Conservation (phyloP, 2,888 invertebrate genomes). For the Neocrepidodera transversa region DNA sequence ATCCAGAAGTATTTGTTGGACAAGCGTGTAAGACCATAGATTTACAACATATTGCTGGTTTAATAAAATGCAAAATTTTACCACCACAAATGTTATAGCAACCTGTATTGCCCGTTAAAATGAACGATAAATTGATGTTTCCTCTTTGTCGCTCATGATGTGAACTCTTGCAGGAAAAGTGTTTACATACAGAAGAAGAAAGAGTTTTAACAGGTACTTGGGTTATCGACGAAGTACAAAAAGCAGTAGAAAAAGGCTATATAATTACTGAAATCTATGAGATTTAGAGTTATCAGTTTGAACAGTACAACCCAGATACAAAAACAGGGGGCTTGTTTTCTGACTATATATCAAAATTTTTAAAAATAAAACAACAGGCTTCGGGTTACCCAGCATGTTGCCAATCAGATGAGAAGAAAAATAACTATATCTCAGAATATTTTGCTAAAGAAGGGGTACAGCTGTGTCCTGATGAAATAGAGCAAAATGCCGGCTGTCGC, state of each 20-base stretch:
- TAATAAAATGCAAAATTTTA: slow-evolving; percentile 8
- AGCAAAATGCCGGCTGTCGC: no score
- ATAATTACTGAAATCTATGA: slow-evolving; percentile 36
- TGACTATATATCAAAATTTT: slow-evolving; percentile 49
- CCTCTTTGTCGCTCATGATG: background rate
- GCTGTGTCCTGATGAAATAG: no score
- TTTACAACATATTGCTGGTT: background rate
- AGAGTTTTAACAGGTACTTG: no score
- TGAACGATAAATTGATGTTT: background rate
- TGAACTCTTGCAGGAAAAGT: no score
- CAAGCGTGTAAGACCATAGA: background rate
- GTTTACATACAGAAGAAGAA: no score
- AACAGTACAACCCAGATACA: slow-evolving; percentile 42
- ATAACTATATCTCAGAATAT: no score
- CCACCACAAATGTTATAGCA: background rate
- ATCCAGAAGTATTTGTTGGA: background rate
- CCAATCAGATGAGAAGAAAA: slow-evolving; percentile 32
- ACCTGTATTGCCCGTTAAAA: background rate
- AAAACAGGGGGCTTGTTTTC: slow-evolving; percentile 47
- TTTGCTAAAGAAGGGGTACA: no score
- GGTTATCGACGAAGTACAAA: no score
- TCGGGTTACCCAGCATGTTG: slow-evolving; percentile 45
- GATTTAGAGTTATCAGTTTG: slow-evolving; percentile 18
- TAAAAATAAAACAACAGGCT: slow-evolving; percentile 48
- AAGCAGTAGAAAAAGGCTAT: no score